phyloP scores from a whole-genome alignment of 2,888 invertebrate species.

The Bombyx huttoni region DNA sequence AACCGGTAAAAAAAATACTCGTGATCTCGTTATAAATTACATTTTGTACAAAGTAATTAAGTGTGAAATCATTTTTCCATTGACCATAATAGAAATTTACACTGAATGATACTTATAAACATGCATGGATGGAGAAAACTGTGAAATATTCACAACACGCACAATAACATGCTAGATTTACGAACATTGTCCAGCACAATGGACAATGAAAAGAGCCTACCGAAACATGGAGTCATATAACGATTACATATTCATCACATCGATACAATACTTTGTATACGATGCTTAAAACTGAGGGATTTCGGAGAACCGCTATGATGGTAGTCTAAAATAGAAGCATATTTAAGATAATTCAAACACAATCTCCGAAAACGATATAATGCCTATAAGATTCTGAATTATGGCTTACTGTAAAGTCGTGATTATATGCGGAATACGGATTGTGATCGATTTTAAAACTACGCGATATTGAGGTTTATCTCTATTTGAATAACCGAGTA shows the following conservation, averaged over 20 bases:
- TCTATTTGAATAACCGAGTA: too few species aligned
- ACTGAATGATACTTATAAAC: too few species aligned
- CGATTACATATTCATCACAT: not conserved
- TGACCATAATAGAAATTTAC: too few species aligned
- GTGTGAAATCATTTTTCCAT: too few species aligned
- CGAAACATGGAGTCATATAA: not conserved
- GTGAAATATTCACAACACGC: not conserved
- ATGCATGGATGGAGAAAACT: too few species aligned
- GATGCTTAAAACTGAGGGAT: not conserved
- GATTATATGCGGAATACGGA: too few species aligned
- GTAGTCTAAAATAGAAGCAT: not conserved
- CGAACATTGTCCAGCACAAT: not conserved
- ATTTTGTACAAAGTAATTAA: too few species aligned
- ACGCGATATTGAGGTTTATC: not conserved
- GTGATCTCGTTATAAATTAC: too few species aligned
- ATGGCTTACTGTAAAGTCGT: too few species aligned
- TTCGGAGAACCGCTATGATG: not conserved
- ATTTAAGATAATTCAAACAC: not conserved
- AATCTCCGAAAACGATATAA: not conserved
- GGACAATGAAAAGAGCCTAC: not conserved
- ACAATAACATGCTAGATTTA: not conserved
- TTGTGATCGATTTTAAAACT: constrained; percentile 1
- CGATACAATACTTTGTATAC: not conserved
- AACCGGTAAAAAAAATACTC: too few species aligned
- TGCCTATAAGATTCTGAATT: too few species aligned